Evolutionary conservation across 2,797 vertebrate species (phyloP).

Genomic region (Etheostoma nigrum): DNA sequence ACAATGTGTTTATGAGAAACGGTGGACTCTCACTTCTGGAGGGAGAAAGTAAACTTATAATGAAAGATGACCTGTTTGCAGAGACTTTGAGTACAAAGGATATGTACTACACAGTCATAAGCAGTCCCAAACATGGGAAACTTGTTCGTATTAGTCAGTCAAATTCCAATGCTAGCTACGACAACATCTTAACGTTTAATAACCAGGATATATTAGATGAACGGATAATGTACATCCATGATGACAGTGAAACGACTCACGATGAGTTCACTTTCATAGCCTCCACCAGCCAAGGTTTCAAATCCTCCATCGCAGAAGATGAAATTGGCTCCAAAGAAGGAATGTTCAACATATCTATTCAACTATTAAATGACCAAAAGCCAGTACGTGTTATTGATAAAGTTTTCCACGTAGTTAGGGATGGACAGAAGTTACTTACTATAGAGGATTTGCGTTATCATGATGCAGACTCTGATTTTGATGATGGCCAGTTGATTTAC

Average conservation of each 20-base stretch:
- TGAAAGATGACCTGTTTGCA: slow-evolving; percentile 86
- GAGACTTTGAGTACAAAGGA: slow-evolving; percentile 86
- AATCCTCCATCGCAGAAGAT: slow-evolving; percentile 55
- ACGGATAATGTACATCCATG: slow-evolving; percentile 90
- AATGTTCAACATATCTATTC: slow-evolving; percentile 87
- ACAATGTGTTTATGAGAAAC: slow-evolving; percentile 87
- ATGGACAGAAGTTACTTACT: slow-evolving; percentile 89
- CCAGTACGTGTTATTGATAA: slow-evolving; percentile 88
- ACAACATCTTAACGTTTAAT: slow-evolving; percentile 86
- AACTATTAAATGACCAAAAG: slow-evolving; percentile 92
- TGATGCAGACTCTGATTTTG: slow-evolving; percentile 91
- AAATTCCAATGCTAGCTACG: slow-evolving; percentile 82
- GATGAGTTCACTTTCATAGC: slow-evolving; percentile 88
- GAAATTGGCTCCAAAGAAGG: slow-evolving; percentile 81
- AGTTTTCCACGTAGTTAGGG: slow-evolving; percentile 87
- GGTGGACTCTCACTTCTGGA: slow-evolving; percentile 88
- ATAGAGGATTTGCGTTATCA: slow-evolving; percentile 88
- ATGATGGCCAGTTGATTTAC: slow-evolving; percentile 89
- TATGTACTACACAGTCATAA: slow-evolving; percentile 87
- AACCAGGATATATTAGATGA: slow-evolving; percentile 86
- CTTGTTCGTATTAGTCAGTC: slow-evolving; percentile 86
- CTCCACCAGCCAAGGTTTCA: slow-evolving; percentile 74
- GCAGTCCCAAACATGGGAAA: slow-evolving; percentile 87
- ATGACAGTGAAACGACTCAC: slow-evolving; percentile 89
- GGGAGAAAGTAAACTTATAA: slow-evolving; percentile 92